These are phyloP conservation scores for Magallana nippona DNA, from an alignment of 2,888 invertebrate species.

Conservation along the genomic window DNA sequence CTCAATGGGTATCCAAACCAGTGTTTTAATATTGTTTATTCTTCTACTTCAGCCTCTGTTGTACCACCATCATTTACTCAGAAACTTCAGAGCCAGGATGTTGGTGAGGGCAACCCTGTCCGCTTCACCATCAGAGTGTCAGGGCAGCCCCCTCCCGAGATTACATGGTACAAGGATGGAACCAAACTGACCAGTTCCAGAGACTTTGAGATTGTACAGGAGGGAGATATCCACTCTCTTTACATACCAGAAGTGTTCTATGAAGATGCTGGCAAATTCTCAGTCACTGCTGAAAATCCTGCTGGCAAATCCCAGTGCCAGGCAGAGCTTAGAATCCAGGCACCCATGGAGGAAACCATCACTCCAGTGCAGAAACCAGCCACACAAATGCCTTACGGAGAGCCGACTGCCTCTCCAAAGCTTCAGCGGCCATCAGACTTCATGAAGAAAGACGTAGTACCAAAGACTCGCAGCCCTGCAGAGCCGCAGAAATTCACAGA, in stretches of 20 bases:
- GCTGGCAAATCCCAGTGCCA: slow-evolving; percentile 84
- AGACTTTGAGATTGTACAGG: slow-evolving; percentile 80
- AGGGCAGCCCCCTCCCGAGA: slow-evolving; percentile 76
- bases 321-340: slow-evolving; percentile 86
- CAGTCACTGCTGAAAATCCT: slow-evolving; percentile 77
- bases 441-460: slow-evolving; percentile 52
- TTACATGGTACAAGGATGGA: slow-evolving; percentile 79
- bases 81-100: slow-evolving; percentile 87
- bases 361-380: slow-evolving; percentile 67
- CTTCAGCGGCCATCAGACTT: slow-evolving; percentile 65
- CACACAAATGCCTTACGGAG: slow-evolving; percentile 62
- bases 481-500: slow-evolving; percentile 65
- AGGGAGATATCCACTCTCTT: slow-evolving; percentile 85
- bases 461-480: slow-evolving; percentile 50
- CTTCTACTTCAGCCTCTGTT: slow-evolving; percentile 84
- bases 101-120: slow-evolving; percentile 79
- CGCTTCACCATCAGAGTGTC: slow-evolving; percentile 76
- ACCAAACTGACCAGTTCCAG: slow-evolving; percentile 80
- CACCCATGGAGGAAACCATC: slow-evolving; percentile 53
- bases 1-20: too few species aligned
- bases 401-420: slow-evolving; percentile 66
- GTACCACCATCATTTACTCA: slow-evolving; percentile 90
- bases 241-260: slow-evolving; percentile 85
- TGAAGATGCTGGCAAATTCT: slow-evolving; percentile 80
- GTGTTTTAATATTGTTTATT: background rate